A percentile compares a stretch with the other conserved stretches of the same genome.
Conservation (phyloP, 2,113 vertebrate species). For the Myotis davidii region DNA sequence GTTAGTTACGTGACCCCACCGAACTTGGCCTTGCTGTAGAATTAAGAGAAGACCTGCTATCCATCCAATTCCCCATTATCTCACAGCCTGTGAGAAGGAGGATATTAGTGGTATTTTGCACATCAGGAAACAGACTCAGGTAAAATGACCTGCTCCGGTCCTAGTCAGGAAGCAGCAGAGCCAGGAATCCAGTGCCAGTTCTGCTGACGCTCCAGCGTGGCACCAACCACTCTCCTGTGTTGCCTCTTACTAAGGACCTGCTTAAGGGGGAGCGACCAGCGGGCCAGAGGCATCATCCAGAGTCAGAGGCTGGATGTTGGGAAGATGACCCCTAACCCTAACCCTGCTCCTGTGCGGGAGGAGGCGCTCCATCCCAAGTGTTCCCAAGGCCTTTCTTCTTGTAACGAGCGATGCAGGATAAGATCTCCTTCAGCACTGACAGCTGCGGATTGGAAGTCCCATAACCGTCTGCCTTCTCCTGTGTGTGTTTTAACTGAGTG, state of each 20-base stretch:
- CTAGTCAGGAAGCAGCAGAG: neutral
- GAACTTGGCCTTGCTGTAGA: neutral
- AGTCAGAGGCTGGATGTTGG: neutral
- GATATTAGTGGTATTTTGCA: neutral
- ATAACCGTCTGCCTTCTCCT: neutral
- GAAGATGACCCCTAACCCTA: no score
- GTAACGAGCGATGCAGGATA: neutral
- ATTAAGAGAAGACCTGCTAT: neutral
- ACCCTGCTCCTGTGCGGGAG: fast-evolving
- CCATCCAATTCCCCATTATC: neutral
- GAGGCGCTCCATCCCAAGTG: fast-evolving
- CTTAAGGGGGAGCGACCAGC: neutral
- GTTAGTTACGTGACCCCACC: neutral
- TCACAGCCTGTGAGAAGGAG: fast-evolving
- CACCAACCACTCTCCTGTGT: fast-evolving
- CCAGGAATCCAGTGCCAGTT: neutral
- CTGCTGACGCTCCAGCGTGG: neutral
- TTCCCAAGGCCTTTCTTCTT: neutral
- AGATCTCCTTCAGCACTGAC: neutral
- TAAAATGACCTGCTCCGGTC: neutral
- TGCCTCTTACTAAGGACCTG: neutral
- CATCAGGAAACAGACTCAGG: neutral
- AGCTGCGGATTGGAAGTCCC: neutral
- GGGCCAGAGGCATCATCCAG: neutral
- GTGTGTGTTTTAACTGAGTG: neutral